These are phyloP conservation scores for Hirtodrosophila trivittata DNA, from an alignment of 2,888 invertebrate species.

Conservation along the genomic window DNA sequence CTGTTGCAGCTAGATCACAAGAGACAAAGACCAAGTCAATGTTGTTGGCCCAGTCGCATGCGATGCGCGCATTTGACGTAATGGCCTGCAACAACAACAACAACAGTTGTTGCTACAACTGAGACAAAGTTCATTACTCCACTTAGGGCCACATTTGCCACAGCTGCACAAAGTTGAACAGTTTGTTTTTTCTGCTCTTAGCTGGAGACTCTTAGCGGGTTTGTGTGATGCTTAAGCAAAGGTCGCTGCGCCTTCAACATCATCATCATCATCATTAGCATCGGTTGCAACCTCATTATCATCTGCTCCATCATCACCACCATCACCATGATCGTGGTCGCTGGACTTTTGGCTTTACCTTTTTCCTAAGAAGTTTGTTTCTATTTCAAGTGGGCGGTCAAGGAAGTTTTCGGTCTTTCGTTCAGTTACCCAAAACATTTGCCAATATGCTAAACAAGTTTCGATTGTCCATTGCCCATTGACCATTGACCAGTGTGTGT, in stretches of 20 bases:
- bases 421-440: constrained; percentile 45
- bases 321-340: constrained; percentile 21
- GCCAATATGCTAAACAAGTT: constrained; percentile 76
- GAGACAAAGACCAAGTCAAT: constrained; percentile 29
- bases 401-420: constrained; percentile 59
- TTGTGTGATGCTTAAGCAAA: constrained; percentile 38
- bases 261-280: constrained; percentile 26
- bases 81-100: constrained; percentile 51
- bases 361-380: constrained; percentile 54
- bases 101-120: constrained; percentile 37
- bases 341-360: constrained; percentile 20
- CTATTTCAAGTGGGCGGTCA: constrained; percentile 72
- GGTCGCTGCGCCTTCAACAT: constrained; percentile 62
- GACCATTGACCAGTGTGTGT: neutral
- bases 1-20: constrained; percentile 30
- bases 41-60: constrained; percentile 64
- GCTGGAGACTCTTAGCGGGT: constrained; percentile 41
- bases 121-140: constrained; percentile 75
- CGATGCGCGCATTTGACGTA: constrained; percentile 73
- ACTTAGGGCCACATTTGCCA: constrained; percentile 63
- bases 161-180: constrained; percentile 67
- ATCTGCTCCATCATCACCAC: constrained; percentile 12
- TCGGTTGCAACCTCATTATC: neutral
- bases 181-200: constrained; percentile 24
- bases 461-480: constrained; percentile 8